Percentiles rank a stretch among this genome's conserved stretches.
Conservation (phyloP, 2,797 vertebrate genomes). For the Pygocentrus nattereri region DNA sequence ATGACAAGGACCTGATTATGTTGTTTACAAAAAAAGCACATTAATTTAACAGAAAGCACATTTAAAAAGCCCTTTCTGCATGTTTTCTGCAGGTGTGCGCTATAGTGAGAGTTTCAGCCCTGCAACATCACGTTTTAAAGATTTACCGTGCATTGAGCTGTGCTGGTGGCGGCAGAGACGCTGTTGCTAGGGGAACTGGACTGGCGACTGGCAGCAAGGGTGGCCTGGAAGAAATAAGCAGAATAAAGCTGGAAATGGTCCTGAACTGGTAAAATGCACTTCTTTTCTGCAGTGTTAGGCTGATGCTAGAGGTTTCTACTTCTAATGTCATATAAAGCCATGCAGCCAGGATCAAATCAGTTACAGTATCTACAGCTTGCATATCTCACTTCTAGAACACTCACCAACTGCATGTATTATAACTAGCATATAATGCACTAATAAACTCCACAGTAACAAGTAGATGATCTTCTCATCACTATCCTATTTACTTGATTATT, state of each 20-base stretch:
- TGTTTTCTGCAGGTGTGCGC: not conserved
- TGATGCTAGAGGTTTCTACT: too few species aligned
- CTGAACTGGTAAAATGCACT: not conserved
- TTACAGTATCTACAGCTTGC: too few species aligned
- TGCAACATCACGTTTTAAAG: not conserved
- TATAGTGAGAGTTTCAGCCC: not conserved
- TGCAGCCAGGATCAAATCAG: too few species aligned
- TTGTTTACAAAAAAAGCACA: not conserved
- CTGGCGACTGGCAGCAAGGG: constrained; percentile 95
- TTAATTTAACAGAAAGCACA: not conserved
- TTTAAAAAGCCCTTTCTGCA: not conserved
- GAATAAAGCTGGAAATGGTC: not conserved
- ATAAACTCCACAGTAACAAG: too few species aligned
- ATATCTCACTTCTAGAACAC: too few species aligned
- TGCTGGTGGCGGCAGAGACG: constrained; percentile 85
- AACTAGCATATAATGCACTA: too few species aligned
- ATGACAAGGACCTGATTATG: not conserved
- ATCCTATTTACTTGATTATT: too few species aligned
- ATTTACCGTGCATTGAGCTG: constrained; percentile 86
- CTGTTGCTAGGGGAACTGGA: constrained; percentile 91
- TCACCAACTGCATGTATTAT: too few species aligned
- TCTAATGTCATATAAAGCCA: too few species aligned
- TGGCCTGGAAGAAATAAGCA: constrained; percentile 79
- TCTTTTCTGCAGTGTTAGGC: not conserved
- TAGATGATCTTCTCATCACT: too few species aligned